Evolutionary conservation across 1,140 invertebrate genomes (phyloP), one percentile per base, ranked within the genome.

Genomic region (Pseudobourletiella spinata): DNA sequence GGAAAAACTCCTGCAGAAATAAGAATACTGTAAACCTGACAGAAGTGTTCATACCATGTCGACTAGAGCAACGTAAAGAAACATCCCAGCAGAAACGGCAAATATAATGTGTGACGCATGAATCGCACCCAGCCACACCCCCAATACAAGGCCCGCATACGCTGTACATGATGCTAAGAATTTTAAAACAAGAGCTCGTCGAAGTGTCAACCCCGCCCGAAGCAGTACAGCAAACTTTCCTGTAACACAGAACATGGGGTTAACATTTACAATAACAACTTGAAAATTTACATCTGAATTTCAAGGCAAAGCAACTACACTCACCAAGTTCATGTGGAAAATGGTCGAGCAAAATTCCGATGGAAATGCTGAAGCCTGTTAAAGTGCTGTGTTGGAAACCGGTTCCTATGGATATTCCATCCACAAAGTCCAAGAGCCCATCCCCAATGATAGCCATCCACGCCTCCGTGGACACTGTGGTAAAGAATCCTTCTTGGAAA

Each of bases 401-500:
- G 18, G 85, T 84, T 11, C 85, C 84, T 63, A 86, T 84, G 15
- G 82, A 83, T 6, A 86, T 72, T 3, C 84, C 84, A 73, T 87
- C 84, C 46, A 86, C 84, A 65, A 86, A 84, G 70, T 87, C 86
- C 71, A 87, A 85, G 30, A 87, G 72, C 2, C 81, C 83, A 76
- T 86, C 85, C 2, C 84, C 85, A 72, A 86, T 81, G 56, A 87
- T 83, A 39, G 87, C 83, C 84, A 86, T 86, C 82, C 83, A 86
- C 1, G 84, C 84, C 22, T 86, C 81, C 4, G 81, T 80, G 4
- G 77, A 77, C 65, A 83, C 81, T 15, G 68, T 60, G 56, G 65
- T 71, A 48, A 71, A 65, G 44, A 68, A 65, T 11, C 68, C 70
- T 64, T 71, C 67, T 51, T 71, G 59, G 48, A 70, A 69, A 39